Percentiles rank a stretch among this genome's conserved stretches.
phyloP scores from a whole-genome alignment of 2,888 invertebrate species.

The Thumatha senex region DNA sequence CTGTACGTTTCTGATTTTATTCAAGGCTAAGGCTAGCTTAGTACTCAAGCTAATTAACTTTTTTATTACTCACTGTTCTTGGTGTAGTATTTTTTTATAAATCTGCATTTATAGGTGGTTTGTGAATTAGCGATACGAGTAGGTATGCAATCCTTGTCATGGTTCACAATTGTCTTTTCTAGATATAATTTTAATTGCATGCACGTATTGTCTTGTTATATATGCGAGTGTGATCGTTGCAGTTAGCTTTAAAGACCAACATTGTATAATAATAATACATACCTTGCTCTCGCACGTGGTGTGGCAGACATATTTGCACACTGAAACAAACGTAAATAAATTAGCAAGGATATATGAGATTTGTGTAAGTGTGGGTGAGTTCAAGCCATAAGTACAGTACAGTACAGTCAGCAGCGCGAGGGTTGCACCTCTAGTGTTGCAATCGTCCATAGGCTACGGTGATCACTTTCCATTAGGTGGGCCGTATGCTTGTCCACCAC shows the following conservation, averaged over 20 bases:
- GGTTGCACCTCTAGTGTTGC: too few relatives aligned
- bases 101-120: too few relatives aligned
- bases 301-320: slow-evolving; percentile 92
- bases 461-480: too few relatives aligned
- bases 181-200: slow-evolving; percentile 33
- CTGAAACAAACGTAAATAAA: slow-evolving; percentile 83
- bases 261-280: slow-evolving; percentile 50
- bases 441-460: too few relatives aligned
- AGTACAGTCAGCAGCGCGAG: too few relatives aligned
- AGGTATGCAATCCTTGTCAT: slow-evolving; percentile 28
- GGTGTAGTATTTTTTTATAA: too few relatives aligned
- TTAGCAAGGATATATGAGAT: slow-evolving; percentile 10
- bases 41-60: neutral
- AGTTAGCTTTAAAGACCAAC: neutral
- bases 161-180: slow-evolving; percentile 20
- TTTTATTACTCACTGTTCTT: neutral
- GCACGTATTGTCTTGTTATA: slow-evolving; percentile 23
- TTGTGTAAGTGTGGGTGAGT: too few relatives aligned
- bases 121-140: neutral
- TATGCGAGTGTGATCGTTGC: neutral
- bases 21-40: neutral
- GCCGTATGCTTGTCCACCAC: too few relatives aligned
- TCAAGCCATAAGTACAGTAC: too few relatives aligned
- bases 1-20: neutral
- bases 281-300: slow-evolving; percentile 91